Conservation (phyloP, 2,888 invertebrate species). For the Stegana nigrithorax region DNA sequence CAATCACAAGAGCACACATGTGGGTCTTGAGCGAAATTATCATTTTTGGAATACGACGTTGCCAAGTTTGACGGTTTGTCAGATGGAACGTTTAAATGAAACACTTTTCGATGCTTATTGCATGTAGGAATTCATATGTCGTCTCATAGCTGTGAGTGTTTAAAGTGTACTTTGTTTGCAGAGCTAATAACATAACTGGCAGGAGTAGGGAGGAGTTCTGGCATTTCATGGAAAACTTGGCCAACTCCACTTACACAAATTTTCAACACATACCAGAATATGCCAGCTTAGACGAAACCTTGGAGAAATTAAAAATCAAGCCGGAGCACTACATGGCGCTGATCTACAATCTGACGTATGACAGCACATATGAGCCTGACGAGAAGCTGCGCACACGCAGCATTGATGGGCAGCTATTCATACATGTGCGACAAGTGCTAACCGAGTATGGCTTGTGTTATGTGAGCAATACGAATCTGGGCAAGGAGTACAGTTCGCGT, state of each 20-base stretch:
- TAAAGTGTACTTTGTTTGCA: not conserved
- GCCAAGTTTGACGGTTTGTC: conserved; percentile 65
- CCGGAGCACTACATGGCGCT: conserved; percentile 64
- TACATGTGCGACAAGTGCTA: conserved; percentile 58
- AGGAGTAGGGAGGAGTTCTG: conserved; percentile 32
- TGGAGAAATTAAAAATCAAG: conserved; percentile 46
- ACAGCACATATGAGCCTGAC: conserved; percentile 41
- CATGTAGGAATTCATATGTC: conserved; percentile 37
- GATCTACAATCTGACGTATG: conserved; percentile 65
- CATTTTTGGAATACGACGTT: conserved; percentile 65
- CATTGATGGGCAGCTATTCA: conserved; percentile 40
- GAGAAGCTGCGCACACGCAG: conserved; percentile 45
- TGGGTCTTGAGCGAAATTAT: conserved; percentile 64
- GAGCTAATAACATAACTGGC: conserved; percentile 32
- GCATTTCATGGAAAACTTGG: conserved; percentile 64
- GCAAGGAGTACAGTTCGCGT: conserved; percentile 53
- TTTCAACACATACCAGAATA: conserved; percentile 60
- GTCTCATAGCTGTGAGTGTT: conserved; percentile 18
- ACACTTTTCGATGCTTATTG: conserved; percentile 51
- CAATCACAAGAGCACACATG: conserved; percentile 62
- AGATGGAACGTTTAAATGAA: conserved; percentile 56
- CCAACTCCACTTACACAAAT: conserved; percentile 65
- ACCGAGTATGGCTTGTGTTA: conserved; percentile 68
- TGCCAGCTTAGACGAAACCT: conserved; percentile 47
- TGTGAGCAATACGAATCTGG: conserved; percentile 51